Conservation (phyloP, 2,113 vertebrate genomes). For the Otis tarda region DNA sequence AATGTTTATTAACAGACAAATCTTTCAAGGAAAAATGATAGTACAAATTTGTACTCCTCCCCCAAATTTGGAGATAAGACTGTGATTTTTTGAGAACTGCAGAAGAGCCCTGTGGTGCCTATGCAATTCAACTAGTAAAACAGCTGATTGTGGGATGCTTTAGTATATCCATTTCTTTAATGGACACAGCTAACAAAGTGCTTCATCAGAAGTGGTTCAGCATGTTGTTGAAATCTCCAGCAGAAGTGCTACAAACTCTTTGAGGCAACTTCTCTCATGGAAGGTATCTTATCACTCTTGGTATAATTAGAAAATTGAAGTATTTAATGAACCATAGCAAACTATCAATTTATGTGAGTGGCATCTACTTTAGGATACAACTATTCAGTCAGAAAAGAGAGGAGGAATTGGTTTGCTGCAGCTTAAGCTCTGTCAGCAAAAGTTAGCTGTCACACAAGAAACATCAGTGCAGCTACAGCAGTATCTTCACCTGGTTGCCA, state of each 20-base stretch:
- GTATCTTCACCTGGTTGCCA: background rate
- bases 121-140: background rate
- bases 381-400: background rate
- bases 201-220: background rate
- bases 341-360: background rate
- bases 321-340: background rate
- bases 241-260: background rate
- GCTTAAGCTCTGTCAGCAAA: background rate
- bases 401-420: background rate
- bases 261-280: background rate
- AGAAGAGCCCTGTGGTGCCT: no score
- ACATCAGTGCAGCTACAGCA: background rate
- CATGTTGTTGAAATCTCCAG: background rate
- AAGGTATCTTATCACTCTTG: background rate
- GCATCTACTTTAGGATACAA: background rate
- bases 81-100: background rate
- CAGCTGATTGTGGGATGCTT: background rate
- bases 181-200: background rate
- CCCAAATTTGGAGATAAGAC: background rate
- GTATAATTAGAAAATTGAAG: background rate
- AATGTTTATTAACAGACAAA: background rate
- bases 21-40: background rate
- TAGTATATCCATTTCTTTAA: background rate
- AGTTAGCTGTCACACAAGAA: background rate
- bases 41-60: rapidly evolving